phyloP scores from a whole-genome alignment of 2,888 invertebrate genomes.

The Encarsia formosa region DNA sequence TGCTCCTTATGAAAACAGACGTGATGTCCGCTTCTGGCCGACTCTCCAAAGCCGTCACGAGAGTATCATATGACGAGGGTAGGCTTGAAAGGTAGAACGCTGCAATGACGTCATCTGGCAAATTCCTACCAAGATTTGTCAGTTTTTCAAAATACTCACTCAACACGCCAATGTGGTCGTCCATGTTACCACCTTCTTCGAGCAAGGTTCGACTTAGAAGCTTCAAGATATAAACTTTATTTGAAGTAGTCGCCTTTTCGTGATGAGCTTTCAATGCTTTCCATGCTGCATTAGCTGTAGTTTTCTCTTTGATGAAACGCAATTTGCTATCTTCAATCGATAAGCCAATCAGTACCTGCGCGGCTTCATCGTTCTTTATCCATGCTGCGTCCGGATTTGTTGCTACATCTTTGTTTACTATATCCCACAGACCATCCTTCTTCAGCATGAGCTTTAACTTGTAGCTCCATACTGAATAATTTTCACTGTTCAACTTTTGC shows the following conservation, averaged over 20 bases:
- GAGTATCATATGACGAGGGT: conserved; percentile 22
- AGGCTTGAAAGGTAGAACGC: conserved; percentile 22
- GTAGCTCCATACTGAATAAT: conserved; percentile 5
- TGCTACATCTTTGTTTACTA: neutral
- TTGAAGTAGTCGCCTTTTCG: conserved; percentile 19
- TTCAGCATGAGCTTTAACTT: neutral
- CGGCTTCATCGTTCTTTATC: neutral
- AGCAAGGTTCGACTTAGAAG: conserved; percentile 20
- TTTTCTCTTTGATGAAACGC: neutral
- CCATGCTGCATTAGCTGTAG: neutral
- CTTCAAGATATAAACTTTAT: conserved; percentile 18
- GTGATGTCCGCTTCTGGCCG: conserved; percentile 30
- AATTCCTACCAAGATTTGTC: conserved; percentile 27
- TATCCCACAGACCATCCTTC: neutral
- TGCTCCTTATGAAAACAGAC: conserved; percentile 25
- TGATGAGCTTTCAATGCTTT: neutral
- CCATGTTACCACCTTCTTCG: conserved; percentile 24
- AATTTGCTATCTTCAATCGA: neutral
- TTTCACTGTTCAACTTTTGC: conserved; percentile 1
- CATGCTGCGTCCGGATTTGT: neutral
- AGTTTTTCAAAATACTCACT: conserved; percentile 27
- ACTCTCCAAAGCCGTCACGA: conserved; percentile 27
- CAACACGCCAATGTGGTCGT: conserved; percentile 29
- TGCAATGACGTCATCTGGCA: conserved; percentile 27
- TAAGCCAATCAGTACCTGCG: neutral